Evolutionary conservation across 2,888 invertebrate species (phyloP).

Genomic region (Drosophila basisetae): DNA sequence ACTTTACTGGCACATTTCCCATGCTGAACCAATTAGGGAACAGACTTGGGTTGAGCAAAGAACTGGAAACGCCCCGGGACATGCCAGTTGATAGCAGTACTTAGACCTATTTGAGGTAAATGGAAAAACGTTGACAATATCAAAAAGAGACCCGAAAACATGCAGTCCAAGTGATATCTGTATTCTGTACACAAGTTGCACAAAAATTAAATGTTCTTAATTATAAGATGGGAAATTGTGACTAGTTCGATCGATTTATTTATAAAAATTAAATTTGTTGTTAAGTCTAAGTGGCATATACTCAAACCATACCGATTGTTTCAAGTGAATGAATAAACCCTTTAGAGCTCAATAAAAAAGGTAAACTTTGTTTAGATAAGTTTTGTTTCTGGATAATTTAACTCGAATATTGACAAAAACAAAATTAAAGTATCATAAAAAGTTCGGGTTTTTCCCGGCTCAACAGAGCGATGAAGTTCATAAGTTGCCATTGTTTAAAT

Average conservation of each 20-base stretch:
- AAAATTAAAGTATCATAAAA: background rate
- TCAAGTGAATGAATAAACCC: background rate
- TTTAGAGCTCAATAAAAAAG: background rate
- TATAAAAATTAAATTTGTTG: background rate
- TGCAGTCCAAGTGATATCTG: slow-evolving; percentile 22
- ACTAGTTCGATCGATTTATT: background rate
- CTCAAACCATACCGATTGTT: background rate
- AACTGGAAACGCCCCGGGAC: slow-evolving; percentile 45
- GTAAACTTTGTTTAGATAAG: background rate
- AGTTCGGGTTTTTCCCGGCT: too few relatives aligned
- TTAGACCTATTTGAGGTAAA: slow-evolving; percentile 47
- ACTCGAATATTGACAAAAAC: background rate
- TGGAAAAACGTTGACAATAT: slow-evolving; percentile 31
- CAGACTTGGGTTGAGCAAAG: slow-evolving; percentile 21
- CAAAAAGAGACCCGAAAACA: slow-evolving; percentile 11
- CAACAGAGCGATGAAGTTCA: too few relatives aligned
- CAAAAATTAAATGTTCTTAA: slow-evolving; percentile 20
- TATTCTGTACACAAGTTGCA: slow-evolving; percentile 4
- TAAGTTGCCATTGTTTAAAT: background rate
- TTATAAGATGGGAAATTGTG: background rate
- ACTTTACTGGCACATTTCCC: slow-evolving; percentile 74
- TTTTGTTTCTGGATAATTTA: background rate
- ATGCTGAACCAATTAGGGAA: slow-evolving; percentile 71
- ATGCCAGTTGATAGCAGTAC: slow-evolving; percentile 67
- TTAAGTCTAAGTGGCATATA: background rate